Conservation (phyloP, 2,113 vertebrate species). For the Marcusenius ussheri region DNA sequence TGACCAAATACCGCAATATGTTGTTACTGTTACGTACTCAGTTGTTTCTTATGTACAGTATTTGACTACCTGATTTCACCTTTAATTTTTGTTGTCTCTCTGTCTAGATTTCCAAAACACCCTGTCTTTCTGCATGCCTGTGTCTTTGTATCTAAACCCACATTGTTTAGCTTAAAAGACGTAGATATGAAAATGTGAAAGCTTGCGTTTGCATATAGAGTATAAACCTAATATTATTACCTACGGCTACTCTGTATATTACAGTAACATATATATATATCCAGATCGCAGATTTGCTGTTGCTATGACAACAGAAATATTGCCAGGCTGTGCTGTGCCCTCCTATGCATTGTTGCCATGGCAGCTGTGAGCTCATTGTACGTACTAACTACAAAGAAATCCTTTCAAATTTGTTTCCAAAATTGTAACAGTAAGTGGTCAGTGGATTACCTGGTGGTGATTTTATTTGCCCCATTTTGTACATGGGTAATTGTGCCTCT, state of each 20-base stretch:
- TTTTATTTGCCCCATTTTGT: not conserved
- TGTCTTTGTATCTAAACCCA: slow-evolving; percentile 20
- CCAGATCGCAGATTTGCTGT: slow-evolving; percentile 27
- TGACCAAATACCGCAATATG: not conserved
- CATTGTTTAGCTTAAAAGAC: not conserved
- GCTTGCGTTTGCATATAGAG: not conserved
- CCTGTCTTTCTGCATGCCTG: slow-evolving; percentile 23
- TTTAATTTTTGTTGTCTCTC: slow-evolving; percentile 1
- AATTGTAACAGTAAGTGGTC: not conserved
- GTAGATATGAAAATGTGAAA: not conserved
- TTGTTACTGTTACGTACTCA: not conserved
- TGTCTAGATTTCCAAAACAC: slow-evolving; percentile 6
- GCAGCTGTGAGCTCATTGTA: slow-evolving; percentile 21
- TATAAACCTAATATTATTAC: not conserved
- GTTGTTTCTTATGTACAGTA: not conserved
- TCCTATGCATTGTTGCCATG: slow-evolving; percentile 26
- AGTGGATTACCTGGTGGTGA: not conserved
- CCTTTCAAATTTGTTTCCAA: slow-evolving; percentile 3
- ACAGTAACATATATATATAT: not conserved
- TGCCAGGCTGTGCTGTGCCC: slow-evolving; percentile 21
- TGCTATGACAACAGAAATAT: slow-evolving; percentile 33
- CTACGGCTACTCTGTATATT: not conserved
- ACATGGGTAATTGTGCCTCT: not conserved
- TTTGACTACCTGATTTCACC: slow-evolving; percentile 6
- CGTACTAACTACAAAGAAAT: not conserved